Evolutionary conservation across 2,113 vertebrate genomes (phyloP), one percentile per base, ranked within the genome.

Genomic region (Danionella cerebrum): DNA sequence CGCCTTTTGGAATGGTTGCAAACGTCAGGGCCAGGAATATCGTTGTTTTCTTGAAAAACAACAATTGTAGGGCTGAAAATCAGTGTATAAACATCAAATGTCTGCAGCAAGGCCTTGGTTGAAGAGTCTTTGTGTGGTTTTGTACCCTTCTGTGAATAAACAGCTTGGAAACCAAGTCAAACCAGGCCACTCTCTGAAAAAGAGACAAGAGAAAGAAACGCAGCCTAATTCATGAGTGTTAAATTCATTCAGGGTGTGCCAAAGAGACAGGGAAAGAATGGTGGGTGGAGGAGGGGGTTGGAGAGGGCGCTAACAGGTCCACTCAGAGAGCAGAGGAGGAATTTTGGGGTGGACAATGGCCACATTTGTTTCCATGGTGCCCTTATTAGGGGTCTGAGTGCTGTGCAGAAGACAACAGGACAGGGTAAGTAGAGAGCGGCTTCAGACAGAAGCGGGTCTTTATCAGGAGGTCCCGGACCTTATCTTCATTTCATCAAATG

Each of bases 261-360:
- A 36, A 38, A 47, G 54, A 38, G 47, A 72, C 38, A 60, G 39
- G 12, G 71, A 75, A 80, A 82, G 78, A 87, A 84, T 80, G 65
- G 81, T 72, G 76, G 79, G 77, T 11, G 60, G 11, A 53, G 74
- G 76, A 76, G 65, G 78, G 71, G 75, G 67, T 73, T 74, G 77
- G 74, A 79, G 29, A 76, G 25, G 78, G 80, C 64, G 78, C 83
- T 86, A 89, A 88, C 85, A 87, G 85, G 80, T 85, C 76, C 57
- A 67, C 75, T 85, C 81, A 75, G 78, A 80, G 69, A 78, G 50
- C 66, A 80, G 70, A 71, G 75, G 69, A 76, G 73, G 76, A 83
- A 85, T 85, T 84, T 79, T 79, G 57, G 52, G 73, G 22, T 14
- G 5, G 73, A 88, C 85, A 88, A 88, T 86, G 74, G 78, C 62